Conservation (phyloP, 2,797 vertebrate genomes). For the Gobionotothen gibberifrons region DNA sequence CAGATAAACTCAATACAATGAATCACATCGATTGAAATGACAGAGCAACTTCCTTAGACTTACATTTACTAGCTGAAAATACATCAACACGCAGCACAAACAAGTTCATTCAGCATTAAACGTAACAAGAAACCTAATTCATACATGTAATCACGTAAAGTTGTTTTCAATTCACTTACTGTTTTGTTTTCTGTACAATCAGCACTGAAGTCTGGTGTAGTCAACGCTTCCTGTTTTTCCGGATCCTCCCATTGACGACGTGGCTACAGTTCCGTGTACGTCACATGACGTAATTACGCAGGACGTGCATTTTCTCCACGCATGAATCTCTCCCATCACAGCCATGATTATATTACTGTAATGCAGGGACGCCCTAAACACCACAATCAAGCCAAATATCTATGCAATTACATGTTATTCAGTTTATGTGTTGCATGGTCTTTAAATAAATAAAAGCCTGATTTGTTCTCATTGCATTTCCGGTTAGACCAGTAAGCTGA, state of each 20-base stretch:
- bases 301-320: not conserved
- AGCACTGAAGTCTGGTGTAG: not conserved
- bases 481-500: not conserved
- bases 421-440: not conserved
- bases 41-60: not conserved
- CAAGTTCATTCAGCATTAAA: fast-evolving
- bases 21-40: not conserved
- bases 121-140: not conserved
- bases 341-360: not conserved
- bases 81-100: not conserved
- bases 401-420: not conserved
- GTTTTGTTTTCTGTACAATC: not conserved
- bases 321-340: not conserved
- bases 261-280: conserved; percentile 58
- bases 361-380: not conserved
- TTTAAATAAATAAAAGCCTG: too few species aligned
- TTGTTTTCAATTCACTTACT: conserved; percentile 54
- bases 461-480: not conserved
- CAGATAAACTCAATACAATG: conserved; percentile 33
- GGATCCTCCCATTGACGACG: conserved; percentile 41
- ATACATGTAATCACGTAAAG: fast-evolving
- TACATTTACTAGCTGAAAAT: fast-evolving
- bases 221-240: conserved; percentile 28
- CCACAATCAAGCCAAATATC: not conserved
- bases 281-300: conserved; percentile 39